Base-by-base conservation (phyloP, 2,113 vertebrate genomes). In the Tursiops truncatus region DNA sequence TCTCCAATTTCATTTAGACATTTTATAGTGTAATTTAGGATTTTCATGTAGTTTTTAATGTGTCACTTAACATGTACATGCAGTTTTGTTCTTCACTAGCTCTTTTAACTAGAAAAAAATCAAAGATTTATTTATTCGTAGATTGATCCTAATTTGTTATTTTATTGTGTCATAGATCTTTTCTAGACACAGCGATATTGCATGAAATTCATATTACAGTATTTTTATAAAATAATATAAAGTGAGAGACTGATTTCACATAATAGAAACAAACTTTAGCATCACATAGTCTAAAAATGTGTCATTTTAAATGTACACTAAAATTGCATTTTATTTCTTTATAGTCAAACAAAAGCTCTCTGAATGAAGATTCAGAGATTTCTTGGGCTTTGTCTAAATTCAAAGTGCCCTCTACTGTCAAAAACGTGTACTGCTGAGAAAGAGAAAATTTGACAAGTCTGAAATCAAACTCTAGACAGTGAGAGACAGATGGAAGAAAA, bases 351-450 rank as follows among this genome's bases (percentile, higher is more conserved):
- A 98, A 99, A 99, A 99, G 98, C 98, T 97, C 96, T 98, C 94
- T 88, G 90, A 97, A 70, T 89, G 94, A 98, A 98, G 98, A 98
- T 98, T 98, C 93, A 41, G 84, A 41, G 82, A 89, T 97, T 98
- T 81, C 97, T 96, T 80, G 36, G 33, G 97, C 96, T 98, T 99
- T 99, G 97, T 98, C 98, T 98, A 99, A 99, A 99, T 99, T 99
- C 97, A 98, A 99, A 99, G 98, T 98, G 98, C 99, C 99, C 99
- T 99, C 99, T 99, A 98, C 99, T 98, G 99, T 98, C 95, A 62
- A 95, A 97, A 97, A 98, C 62, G 77, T 96, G 97, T 89, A 99
- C 96, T 98, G 93, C 98, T 98, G 58, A 85, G 65, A 60, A 80
- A 94, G 26, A 6, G 4, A 65, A 89, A 89, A 28, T 17, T 25